phyloP scores from a whole-genome alignment of 2,113 vertebrate genomes.

The Poecilia latipinna region DNA sequence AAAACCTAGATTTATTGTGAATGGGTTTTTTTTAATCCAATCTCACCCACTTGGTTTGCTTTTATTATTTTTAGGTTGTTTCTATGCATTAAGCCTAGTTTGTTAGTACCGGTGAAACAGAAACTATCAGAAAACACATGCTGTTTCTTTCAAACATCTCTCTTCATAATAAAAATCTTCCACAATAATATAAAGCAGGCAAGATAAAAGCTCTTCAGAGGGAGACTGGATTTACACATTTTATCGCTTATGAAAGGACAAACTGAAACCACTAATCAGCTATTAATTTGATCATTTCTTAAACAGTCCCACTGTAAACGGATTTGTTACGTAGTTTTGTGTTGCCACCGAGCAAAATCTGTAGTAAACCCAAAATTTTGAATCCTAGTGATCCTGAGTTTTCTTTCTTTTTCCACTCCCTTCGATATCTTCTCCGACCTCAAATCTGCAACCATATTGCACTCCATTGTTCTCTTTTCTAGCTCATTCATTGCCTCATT shows the following conservation, averaged over 20 bases:
- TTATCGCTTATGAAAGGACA: too few relatives aligned
- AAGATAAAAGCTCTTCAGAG: too few relatives aligned
- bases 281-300: background rate
- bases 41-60: background rate
- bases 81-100: background rate
- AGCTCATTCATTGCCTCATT: slow-evolving; percentile 27
- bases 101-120: background rate
- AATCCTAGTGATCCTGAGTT: too few relatives aligned
- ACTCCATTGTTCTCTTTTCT: background rate
- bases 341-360: background rate
- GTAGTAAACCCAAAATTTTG: background rate
- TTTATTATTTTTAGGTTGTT: background rate
- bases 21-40: background rate
- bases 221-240: too few relatives aligned
- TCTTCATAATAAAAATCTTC: too few relatives aligned
- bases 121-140: background rate
- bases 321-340: background rate
- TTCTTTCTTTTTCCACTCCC: background rate
- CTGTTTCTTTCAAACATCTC: too few relatives aligned
- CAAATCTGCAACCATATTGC: slow-evolving; percentile 2
- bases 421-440: background rate
- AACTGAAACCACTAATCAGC: too few relatives aligned
- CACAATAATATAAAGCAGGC: too few relatives aligned
- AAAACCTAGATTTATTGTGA: too few relatives aligned
- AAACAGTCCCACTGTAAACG: background rate